A percentile compares a stretch with the other conserved stretches of the same genome.
Evolutionary conservation across 1,140 invertebrate species (phyloP).

Genomic region (Condylostylus longicornis): DNA sequence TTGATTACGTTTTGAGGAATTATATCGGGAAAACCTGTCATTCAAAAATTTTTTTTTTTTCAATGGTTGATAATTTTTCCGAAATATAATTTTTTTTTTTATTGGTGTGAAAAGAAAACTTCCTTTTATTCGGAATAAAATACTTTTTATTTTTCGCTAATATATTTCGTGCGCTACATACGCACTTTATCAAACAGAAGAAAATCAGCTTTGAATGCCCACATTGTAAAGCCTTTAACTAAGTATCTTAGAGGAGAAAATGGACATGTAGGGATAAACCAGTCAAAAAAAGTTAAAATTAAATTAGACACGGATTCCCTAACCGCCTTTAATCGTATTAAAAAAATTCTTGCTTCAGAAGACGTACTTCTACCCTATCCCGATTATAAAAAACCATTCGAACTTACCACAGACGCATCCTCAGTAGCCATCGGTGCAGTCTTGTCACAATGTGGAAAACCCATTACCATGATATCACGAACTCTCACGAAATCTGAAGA

Average conservation of each 20-base stretch:
- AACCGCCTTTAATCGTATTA: constrained; percentile 9
- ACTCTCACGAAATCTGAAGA: constrained; percentile 24
- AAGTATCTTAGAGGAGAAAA: constrained; percentile 5
- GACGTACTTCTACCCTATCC: constrained; percentile 11
- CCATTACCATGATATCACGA: constrained; percentile 8
- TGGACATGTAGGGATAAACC: constrained; percentile 4
- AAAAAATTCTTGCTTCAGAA: constrained; percentile 8
- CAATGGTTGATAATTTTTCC: too few relatives aligned
- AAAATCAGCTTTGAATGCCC: constrained; percentile 2
- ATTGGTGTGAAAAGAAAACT: too few relatives aligned
- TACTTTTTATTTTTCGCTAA: too few relatives aligned
- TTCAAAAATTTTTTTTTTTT: background rate
- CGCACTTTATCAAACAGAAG: too few relatives aligned
- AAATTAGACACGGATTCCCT: background rate
- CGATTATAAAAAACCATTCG: constrained; percentile 17
- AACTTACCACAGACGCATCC: constrained; percentile 16
- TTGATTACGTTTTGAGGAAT: constrained; percentile 10
- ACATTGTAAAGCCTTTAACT: constrained; percentile 2
- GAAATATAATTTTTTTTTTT: too few relatives aligned
- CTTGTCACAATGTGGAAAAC: constrained; percentile 16
- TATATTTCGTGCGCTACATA: too few relatives aligned
- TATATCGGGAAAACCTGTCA: constrained; percentile 7
- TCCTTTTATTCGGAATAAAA: too few relatives aligned
- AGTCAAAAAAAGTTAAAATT: constrained; percentile 4
- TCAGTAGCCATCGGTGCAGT: constrained; percentile 16